Conservation (phyloP, 2,113 vertebrate genomes). For the Mesoclemmys tuberculata region DNA sequence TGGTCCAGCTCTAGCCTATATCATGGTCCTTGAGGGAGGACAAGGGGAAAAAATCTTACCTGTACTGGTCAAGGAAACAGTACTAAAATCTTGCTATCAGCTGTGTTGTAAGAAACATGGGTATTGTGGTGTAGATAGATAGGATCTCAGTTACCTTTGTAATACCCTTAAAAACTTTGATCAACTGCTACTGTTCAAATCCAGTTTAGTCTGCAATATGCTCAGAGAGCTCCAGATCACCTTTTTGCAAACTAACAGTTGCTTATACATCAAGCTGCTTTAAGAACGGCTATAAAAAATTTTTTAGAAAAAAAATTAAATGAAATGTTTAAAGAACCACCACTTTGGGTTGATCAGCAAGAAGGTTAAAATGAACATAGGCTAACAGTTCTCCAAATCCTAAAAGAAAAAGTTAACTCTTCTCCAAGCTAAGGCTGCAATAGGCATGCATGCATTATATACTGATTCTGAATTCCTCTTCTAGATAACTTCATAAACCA, state of each 20-base stretch:
- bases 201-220: neutral
- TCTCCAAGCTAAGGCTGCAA: neutral
- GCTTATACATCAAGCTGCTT: neutral
- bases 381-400: too few relatives aligned
- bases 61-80: neutral
- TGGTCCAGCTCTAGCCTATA: neutral
- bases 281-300: neutral
- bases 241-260: neutral
- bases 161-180: neutral
- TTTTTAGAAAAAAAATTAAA: too few relatives aligned
- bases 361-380: neutral
- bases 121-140: rapidly evolving
- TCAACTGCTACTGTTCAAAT: neutral
- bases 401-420: neutral
- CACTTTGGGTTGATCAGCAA: neutral
- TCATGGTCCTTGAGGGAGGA: neutral
- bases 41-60: too few relatives aligned
- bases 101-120: neutral
- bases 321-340: too few relatives aligned
- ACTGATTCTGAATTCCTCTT: neutral
- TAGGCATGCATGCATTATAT: too few relatives aligned
- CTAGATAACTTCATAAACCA: neutral
- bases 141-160: rapidly evolving
- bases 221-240: neutral
- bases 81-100: neutral